Percentiles rank a stretch among this genome's conserved stretches.
These are phyloP conservation scores for Andrena marginata DNA, from an alignment of 2,888 invertebrate species.

Conservation along the genomic window DNA sequence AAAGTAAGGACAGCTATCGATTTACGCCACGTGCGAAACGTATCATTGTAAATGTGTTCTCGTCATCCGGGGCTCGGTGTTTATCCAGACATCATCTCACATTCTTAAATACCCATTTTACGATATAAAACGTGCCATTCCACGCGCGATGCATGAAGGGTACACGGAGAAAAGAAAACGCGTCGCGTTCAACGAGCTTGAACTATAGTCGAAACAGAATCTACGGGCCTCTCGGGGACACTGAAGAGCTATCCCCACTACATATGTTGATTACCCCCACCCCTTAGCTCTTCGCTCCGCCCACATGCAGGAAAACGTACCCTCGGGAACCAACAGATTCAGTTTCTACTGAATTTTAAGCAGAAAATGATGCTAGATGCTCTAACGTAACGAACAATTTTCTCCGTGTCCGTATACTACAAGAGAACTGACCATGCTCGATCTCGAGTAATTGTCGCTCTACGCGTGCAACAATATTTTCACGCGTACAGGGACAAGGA, in stretches of 20 bases:
- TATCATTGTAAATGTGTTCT: conserved; percentile 60
- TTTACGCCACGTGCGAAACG: conserved; percentile 56
- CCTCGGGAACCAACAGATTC: no score
- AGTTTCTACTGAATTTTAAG: no score
- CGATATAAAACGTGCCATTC: conserved; percentile 11
- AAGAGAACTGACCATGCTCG: background rate
- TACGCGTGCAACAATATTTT: background rate
- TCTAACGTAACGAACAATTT: conserved; percentile 12
- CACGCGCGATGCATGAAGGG: conserved; percentile 43
- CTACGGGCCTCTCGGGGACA: background rate
- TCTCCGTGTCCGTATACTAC: conserved; percentile 3
- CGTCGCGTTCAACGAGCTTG: conserved; percentile 18
- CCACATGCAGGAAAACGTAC: background rate
- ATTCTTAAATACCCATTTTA: conserved; percentile 45
- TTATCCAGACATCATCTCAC: conserved; percentile 58
- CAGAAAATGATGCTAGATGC: background rate
- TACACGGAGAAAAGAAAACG: conserved; percentile 27
- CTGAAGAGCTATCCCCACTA: background rate
- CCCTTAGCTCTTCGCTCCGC: no score
- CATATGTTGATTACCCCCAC: background rate
- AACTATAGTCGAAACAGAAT: conserved; percentile 30
- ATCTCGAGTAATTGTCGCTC: conserved; percentile 36
- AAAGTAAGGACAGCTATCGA: conserved; percentile 89
- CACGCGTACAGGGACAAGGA: conserved; percentile 1
- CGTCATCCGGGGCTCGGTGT: conserved; percentile 52